Base-by-base conservation (phyloP, 1,140 invertebrate genomes). In the Drosophila murphyi region DNA sequence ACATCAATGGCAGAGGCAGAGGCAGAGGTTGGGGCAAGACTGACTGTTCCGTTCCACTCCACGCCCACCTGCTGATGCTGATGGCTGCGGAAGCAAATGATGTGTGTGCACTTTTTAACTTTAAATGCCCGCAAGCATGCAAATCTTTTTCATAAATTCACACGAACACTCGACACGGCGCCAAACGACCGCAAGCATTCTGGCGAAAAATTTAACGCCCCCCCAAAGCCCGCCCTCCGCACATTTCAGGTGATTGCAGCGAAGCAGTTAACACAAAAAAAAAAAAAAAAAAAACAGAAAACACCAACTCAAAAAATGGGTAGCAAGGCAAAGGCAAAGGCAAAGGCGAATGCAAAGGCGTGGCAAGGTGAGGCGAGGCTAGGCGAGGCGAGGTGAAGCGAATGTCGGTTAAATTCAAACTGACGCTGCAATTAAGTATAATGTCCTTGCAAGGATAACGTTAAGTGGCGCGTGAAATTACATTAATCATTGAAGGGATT, bases 381-480 rank as follows among this genome's bases (percentile, higher is more conserved):
- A 3, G 55, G 7, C 8, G 55, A 0, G 31, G 55, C 35, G 31
- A 37, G 37, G 39, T 10, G 35, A n/a, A 43, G 45, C 29, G 69
- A 87, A 74, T 88, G 77, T 74, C 83, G 77, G 76, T 88, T 88
- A 83, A 88, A 88, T 89, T 88, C 81, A 90, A 90, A 88, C 86
- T 90, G 87, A 90, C 78, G 81, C 78, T 81, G 80, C 90, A 91
- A 91, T 91, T 91, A 91, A 91, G 82, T 82, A 82, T 87, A 91
- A 91, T 91, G 85, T 90, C 90, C 90, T 91, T 91, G 90, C 80
- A 81, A 90, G 90, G 82, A 91, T 91, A 91, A 91, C 82, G 90
- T 83, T 91, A 91, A 91, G 89, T 91, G 82, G 90, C 85, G 89
- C 85, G 89, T 91, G 80, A 91, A 91, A 91, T 91, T 91, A 91